Conservation (phyloP, 1,140 invertebrate species). For the Solenopsis invicta region DNA sequence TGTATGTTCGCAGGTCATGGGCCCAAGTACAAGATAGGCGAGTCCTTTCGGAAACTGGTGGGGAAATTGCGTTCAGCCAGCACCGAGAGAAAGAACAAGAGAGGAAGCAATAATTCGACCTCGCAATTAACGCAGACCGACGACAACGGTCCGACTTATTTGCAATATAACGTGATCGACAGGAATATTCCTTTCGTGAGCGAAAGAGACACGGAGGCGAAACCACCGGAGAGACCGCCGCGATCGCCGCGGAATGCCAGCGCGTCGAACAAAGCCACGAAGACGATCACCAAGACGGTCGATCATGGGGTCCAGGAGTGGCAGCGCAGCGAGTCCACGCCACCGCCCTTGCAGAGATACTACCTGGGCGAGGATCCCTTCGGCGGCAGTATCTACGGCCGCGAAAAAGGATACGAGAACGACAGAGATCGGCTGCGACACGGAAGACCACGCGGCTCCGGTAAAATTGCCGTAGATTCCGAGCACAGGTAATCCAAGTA, state of each 20-base stretch:
- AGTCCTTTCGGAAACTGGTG: slow-evolving; percentile 92
- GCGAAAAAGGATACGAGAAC: slow-evolving; percentile 92
- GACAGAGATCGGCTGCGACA: slow-evolving; percentile 83
- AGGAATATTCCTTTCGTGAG: slow-evolving; percentile 84
- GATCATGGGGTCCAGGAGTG: slow-evolving; percentile 65
- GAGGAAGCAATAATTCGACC: slow-evolving; percentile 69
- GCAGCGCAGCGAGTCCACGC: slow-evolving; percentile 82
- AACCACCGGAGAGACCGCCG: slow-evolving; percentile 80
- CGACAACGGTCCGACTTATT: slow-evolving; percentile 87
- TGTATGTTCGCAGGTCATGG: slow-evolving; percentile 81
- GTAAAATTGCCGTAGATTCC: slow-evolving; percentile 71
- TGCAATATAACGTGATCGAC: slow-evolving; percentile 89
- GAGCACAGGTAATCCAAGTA: slow-evolving; percentile 81
- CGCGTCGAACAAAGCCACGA: slow-evolving; percentile 4
- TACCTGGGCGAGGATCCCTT: slow-evolving; percentile 95
- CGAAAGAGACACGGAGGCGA: slow-evolving; percentile 67
- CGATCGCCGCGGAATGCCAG: slow-evolving; percentile 80
- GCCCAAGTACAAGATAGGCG: slow-evolving; percentile 84
- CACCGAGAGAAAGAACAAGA: slow-evolving; percentile 90
- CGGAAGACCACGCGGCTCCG: slow-evolving; percentile 81
- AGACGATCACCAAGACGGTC: slow-evolving; percentile 12
- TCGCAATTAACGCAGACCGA: slow-evolving; percentile 87
- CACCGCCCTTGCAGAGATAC: slow-evolving; percentile 90
- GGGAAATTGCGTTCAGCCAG: slow-evolving; percentile 92
- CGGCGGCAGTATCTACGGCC: slow-evolving; percentile 92